phyloP scores from a whole-genome alignment of 1,140 invertebrate species.

The Thaumatotibia leucotreta region DNA sequence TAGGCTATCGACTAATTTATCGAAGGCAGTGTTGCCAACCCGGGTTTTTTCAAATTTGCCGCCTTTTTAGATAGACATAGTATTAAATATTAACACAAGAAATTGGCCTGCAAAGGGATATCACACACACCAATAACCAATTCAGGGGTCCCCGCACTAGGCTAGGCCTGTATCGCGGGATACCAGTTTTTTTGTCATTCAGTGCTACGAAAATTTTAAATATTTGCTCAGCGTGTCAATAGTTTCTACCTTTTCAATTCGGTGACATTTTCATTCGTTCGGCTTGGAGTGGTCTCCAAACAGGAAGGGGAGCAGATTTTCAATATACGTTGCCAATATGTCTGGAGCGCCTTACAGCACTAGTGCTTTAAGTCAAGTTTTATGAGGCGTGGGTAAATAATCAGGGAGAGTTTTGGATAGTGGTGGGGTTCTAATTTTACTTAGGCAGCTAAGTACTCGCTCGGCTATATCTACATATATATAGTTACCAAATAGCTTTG shows the following conservation, averaged over 20 bases:
- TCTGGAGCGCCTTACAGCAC: not conserved
- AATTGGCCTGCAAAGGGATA: too few relatives aligned
- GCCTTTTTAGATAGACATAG: too few relatives aligned
- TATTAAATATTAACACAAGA: too few relatives aligned
- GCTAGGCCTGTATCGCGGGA: too few relatives aligned
- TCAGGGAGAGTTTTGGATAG: not conserved
- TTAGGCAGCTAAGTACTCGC: not conserved
- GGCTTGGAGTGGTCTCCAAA: not conserved
- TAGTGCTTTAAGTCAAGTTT: conserved; percentile 10
- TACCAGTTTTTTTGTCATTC: too few relatives aligned
- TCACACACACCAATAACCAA: too few relatives aligned
- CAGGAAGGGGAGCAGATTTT: conserved; percentile 1
- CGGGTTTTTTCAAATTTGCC: too few relatives aligned
- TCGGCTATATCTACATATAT: not conserved
- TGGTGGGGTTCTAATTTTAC: not conserved
- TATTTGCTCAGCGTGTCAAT: not conserved
- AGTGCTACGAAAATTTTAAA: too few relatives aligned
- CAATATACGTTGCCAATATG: conserved; percentile 9
- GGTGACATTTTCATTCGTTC: not conserved
- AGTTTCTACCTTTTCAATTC: conserved; percentile 13
- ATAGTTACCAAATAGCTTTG: too few relatives aligned
- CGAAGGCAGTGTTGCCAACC: too few relatives aligned
- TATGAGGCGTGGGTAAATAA: not conserved
- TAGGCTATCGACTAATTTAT: too few relatives aligned
- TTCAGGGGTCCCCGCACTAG: too few relatives aligned